These are phyloP conservation scores for Andrena flavipes DNA, from an alignment of 2,888 invertebrate species.

Conservation along the genomic window DNA sequence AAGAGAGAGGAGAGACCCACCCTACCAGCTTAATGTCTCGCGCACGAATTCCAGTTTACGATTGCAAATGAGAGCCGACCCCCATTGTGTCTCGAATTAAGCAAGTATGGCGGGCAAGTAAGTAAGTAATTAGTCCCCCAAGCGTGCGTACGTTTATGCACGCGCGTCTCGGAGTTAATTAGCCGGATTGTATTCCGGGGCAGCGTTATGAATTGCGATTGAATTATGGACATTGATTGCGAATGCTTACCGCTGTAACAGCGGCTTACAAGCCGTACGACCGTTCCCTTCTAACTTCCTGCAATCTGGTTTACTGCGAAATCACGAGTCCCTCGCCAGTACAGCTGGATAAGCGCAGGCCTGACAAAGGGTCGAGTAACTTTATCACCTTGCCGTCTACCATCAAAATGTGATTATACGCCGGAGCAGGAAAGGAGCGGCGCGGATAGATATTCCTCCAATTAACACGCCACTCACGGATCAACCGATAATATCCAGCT, in stretches of 20 bases:
- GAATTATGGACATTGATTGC: conserved; percentile 70
- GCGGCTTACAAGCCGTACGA: conserved; percentile 12
- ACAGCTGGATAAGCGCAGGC: background rate
- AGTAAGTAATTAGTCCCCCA: conserved; percentile 71
- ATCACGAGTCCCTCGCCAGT: conserved; percentile 5
- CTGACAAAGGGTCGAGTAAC: background rate
- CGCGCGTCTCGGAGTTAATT: conserved; percentile 71
- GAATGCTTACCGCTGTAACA: conserved; percentile 48
- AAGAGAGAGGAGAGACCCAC: conserved; percentile 38
- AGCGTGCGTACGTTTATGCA: conserved; percentile 70
- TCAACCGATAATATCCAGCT: no score
- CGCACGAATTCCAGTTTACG: conserved; percentile 76
- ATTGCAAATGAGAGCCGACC: conserved; percentile 75
- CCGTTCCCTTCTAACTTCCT: background rate
- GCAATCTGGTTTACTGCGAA: background rate
- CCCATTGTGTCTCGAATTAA: conserved; percentile 71
- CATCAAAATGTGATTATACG: background rate
- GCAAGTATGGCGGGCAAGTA: conserved; percentile 70
- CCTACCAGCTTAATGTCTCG: conserved; percentile 73
- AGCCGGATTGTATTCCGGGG: conserved; percentile 64
- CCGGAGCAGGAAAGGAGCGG: no score
- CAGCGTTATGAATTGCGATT: conserved; percentile 67
- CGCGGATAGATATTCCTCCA: no score
- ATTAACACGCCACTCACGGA: no score
- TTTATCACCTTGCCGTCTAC: background rate